Percentiles rank a stretch among this genome's conserved stretches.
Conservation (phyloP, 2,888 invertebrate species). For the Sepioteuthis lessoniana region DNA sequence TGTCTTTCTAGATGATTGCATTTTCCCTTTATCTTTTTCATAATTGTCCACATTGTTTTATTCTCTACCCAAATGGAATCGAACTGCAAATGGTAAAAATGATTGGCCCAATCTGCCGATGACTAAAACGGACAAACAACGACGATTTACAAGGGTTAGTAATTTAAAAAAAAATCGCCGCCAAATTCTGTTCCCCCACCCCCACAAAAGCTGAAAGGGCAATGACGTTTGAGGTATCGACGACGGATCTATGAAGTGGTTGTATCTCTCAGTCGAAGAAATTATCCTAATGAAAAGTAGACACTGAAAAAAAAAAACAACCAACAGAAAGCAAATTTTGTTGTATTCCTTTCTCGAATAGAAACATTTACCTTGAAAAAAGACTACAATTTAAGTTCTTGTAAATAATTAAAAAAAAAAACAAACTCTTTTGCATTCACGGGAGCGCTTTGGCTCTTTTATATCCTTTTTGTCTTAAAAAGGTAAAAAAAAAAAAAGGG, state of each 20-base stretch:
- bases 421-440: not conserved
- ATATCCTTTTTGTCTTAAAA: not conserved
- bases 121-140: not conserved
- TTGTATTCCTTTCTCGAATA: not conserved
- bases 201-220: not conserved
- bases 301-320: not conserved
- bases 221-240: not conserved
- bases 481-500: not conserved
- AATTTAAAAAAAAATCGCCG: not conserved
- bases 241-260: not conserved
- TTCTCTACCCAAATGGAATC: not conserved
- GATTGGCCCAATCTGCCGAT: not conserved
- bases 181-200: not conserved
- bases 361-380: not conserved
- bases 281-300: not conserved
- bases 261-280: not conserved
- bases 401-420: too few species aligned
- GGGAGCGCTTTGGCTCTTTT: not conserved
- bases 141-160: not conserved
- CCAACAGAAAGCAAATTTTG: too few species aligned
- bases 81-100: not conserved
- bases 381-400: not conserved
- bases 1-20: too few species aligned
- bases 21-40: not conserved
- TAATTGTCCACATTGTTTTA: not conserved